A percentile compares a stretch with the other conserved stretches of the same genome.
These are phyloP conservation scores for Bruchidius siliquastri DNA, from an alignment of 2,888 invertebrate genomes.

Conservation along the genomic window DNA sequence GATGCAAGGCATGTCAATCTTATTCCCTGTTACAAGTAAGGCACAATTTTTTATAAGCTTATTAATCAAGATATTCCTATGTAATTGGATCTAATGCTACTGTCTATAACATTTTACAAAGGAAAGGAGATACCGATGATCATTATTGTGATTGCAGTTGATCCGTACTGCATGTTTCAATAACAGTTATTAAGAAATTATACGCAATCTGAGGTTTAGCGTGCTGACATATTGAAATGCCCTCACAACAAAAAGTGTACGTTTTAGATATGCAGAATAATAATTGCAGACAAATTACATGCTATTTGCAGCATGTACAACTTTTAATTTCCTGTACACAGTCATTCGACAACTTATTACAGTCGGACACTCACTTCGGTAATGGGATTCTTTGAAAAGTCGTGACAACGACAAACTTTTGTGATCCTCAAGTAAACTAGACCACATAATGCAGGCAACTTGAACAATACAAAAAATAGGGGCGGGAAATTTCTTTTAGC, in stretches of 20 bases:
- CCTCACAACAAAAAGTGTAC: not conserved
- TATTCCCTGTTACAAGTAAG: too few relatives aligned
- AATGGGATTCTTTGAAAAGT: conserved; percentile 1
- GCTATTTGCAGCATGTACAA: not conserved
- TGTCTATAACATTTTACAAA: too few relatives aligned
- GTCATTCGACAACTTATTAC: not conserved
- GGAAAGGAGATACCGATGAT: not conserved
- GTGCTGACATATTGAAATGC: not conserved
- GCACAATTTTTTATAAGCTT: too few relatives aligned
- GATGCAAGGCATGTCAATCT: too few relatives aligned
- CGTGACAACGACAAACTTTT: not conserved
- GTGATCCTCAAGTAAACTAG: not conserved
- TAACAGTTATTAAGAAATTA: not conserved
- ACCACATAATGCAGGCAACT: not conserved
- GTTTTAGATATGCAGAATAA: not conserved
- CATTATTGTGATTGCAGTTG: not conserved
- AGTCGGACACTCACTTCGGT: not conserved
- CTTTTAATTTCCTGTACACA: conserved; percentile 2
- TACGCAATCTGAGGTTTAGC: not conserved
- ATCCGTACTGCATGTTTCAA: not conserved
- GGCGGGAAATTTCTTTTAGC: too few relatives aligned
- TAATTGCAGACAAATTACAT: not conserved
- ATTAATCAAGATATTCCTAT: too few relatives aligned
- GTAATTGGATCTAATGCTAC: too few relatives aligned
- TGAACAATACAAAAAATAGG: too few relatives aligned